Evolutionary conservation across 2,797 vertebrate genomes (phyloP).

Genomic region (Pagetopsis macropterus): DNA sequence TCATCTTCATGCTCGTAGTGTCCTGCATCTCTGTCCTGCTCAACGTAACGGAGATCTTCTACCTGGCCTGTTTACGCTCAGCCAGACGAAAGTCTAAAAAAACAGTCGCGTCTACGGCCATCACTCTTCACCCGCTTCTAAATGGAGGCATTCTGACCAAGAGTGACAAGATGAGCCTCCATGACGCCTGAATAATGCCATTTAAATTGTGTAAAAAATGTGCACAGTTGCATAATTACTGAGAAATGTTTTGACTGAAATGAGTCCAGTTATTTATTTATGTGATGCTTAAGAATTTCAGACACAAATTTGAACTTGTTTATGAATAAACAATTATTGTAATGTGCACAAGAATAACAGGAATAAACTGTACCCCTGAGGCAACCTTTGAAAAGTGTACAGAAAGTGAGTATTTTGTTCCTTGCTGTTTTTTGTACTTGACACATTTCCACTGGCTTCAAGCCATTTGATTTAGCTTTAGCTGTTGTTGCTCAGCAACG

Average conservation of each 20-base stretch:
- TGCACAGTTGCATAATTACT: background rate
- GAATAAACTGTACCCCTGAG: background rate
- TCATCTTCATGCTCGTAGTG: constrained; percentile 94
- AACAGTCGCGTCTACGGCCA: background rate
- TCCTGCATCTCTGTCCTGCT: constrained; percentile 90
- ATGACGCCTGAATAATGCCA: constrained; percentile 28
- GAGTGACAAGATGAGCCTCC: constrained; percentile 44
- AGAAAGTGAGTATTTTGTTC: background rate
- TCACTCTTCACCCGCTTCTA: constrained; percentile 45
- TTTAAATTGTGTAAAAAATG: background rate
- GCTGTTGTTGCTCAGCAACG: too few relatives aligned
- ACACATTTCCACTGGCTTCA: background rate
- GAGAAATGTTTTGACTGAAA: background rate
- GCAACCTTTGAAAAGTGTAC: background rate
- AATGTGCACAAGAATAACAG: background rate
- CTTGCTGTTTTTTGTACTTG: constrained; percentile 7
- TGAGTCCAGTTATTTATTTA: constrained; percentile 41
- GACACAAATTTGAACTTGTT: background rate
- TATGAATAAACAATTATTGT: background rate
- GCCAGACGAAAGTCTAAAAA: constrained; percentile 30
- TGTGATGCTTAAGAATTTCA: background rate
- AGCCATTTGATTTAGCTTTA: background rate
- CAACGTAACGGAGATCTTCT: constrained; percentile 93
- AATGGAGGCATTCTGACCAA: constrained; percentile 26
- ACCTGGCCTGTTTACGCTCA: constrained; percentile 87